phyloP scores from a whole-genome alignment of 1,140 invertebrate species.

The Uloborus diversus region DNA sequence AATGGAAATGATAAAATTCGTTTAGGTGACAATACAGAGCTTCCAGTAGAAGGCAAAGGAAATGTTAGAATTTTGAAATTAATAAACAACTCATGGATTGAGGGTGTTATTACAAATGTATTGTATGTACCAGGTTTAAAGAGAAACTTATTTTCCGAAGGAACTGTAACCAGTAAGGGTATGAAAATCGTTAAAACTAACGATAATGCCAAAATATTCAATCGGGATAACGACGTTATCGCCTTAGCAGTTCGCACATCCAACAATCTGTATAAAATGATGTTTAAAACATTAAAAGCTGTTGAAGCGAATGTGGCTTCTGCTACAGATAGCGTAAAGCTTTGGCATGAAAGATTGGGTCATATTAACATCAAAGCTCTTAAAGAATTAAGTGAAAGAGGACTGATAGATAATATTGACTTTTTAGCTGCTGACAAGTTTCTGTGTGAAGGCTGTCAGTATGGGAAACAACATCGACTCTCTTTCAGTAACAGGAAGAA shows the following conservation, averaged over 20 bases:
- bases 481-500: neutral
- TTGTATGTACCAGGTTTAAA: neutral
- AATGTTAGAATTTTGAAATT: neutral
- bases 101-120: neutral
- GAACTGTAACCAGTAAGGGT: neutral
- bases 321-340: neutral
- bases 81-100: neutral
- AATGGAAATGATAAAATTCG: neutral
- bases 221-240: neutral
- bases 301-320: slow-evolving; percentile 1
- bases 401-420: slow-evolving; percentile 12
- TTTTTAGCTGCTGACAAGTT: neutral
- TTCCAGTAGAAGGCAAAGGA: neutral
- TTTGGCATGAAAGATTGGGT: slow-evolving; percentile 35
- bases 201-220: neutral
- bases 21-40: neutral
- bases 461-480: neutral
- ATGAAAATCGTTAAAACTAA: neutral
- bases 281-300: neutral
- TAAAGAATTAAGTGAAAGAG: slow-evolving; percentile 5
- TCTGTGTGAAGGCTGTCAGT: slow-evolving; percentile 14
- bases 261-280: slow-evolving; percentile 7
- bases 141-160: neutral
- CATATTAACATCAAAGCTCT: slow-evolving; percentile 19
- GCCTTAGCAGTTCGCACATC: neutral